Conservation (phyloP, 1,140 invertebrate species). For the Acromyrmex heyeri region DNA sequence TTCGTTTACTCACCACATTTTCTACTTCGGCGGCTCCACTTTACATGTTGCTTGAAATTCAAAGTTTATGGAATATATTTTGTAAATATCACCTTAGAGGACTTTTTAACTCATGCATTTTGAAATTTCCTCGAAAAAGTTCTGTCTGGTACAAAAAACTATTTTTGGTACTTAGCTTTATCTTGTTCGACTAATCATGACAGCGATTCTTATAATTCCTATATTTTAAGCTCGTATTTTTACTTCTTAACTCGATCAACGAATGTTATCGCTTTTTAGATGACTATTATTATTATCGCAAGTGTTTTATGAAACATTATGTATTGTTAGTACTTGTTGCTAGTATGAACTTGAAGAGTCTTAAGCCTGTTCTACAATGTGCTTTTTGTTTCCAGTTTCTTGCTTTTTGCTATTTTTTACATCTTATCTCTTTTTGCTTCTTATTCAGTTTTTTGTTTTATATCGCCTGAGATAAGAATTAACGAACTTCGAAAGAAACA, state of each 20-base stretch:
- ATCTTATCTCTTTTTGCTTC: no score
- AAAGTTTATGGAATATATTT: slow-evolving; percentile 45
- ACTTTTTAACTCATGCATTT: not conserved
- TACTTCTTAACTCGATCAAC: slow-evolving; percentile 13
- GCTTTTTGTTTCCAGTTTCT: no score
- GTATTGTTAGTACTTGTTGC: not conserved
- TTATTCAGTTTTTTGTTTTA: no score
- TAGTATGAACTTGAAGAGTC: not conserved
- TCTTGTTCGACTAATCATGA: slow-evolving; percentile 17
- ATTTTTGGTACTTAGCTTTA: slow-evolving; percentile 40
- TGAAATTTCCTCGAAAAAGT: not conserved
- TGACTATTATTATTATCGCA: slow-evolving; percentile 1
- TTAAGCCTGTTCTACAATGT: no score
- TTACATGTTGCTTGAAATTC: slow-evolving; percentile 30
- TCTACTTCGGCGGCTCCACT: slow-evolving; percentile 13
- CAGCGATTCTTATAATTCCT: not conserved
- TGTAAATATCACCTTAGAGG: slow-evolving; percentile 37
- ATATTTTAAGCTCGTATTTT: slow-evolving; percentile 14
- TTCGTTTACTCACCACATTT: not conserved
- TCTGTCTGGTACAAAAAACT: slow-evolving; percentile 38
- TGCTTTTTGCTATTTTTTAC: no score
- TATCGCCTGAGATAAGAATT: no score
- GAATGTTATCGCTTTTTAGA: not conserved
- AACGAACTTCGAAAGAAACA: no score
- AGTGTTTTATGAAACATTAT: not conserved